Base-by-base conservation (phyloP, 2,888 invertebrate species). In the Phengaris arion region DNA sequence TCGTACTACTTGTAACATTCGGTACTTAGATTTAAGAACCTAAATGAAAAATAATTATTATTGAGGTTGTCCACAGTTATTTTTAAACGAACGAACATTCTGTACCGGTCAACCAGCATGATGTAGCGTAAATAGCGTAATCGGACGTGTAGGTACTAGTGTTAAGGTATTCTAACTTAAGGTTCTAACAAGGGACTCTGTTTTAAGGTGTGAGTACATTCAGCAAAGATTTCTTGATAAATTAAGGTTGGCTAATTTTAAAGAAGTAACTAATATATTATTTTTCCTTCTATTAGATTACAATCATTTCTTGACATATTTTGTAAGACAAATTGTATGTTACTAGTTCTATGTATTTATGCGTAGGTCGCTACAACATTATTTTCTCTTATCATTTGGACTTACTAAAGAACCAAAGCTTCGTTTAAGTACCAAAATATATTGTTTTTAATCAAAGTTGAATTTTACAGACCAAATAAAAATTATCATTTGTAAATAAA, bases 121-220 rank as follows among this genome's bases (percentile, higher is more conserved):
- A 35, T 6, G 10, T 5, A 13, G 64, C 10, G 64, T 64, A 55
- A 54, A 6, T 5, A 13, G 64, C 10, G 64, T 64, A 55, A 54
- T 78, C 79, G 77, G 4, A 48, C 8, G 77, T 76, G 80, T 35
- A 35, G 35, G 35, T 84, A 84, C 82, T 82, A 83, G 80, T 82
- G 84, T 81, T 87, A 85, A 82, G 83, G 82, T 85, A 85, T 83
- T 81, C 82, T 79, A 82, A 82, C 81, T 81, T 83, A 84, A 84
- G 83, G 83, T 85, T 80, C 84, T 85, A 85, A 87, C 86, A 88
- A 88, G 85, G 86, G 85, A 86, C 81, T 81, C 52, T 79, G 79
- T 80, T 80, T 75, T 84, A 85, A 85, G 84, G 80, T 81, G 81
- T 83, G 84, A 77, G 76, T 74, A 57, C 55, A 70, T 76, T 75